phyloP scores from a whole-genome alignment of 2,797 vertebrate genomes.

The Macropodus opercularis region DNA sequence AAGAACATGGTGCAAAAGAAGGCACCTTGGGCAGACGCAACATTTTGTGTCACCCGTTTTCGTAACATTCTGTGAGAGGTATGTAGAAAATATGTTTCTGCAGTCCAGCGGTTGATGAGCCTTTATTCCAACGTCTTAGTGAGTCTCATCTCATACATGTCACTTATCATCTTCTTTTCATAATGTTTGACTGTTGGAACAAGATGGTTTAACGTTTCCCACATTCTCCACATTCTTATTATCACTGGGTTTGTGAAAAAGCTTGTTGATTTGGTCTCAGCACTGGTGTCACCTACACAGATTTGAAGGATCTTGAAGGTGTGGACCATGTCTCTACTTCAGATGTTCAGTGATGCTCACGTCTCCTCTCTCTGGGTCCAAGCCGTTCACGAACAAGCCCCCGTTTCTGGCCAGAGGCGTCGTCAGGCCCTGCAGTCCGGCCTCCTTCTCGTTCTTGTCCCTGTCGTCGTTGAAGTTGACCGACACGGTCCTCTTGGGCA shows the following conservation, averaged over 20 bases:
- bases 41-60: neutral
- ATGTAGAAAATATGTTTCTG: neutral
- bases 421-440: constrained; percentile 58
- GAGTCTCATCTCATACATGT: neutral
- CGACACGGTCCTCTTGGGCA: constrained; percentile 86
- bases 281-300: neutral
- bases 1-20: neutral
- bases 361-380: constrained; percentile 85
- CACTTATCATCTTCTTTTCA: too few relatives aligned
- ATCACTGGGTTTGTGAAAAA: constrained; percentile 17
- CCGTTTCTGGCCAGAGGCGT: constrained; percentile 85
- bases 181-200: neutral
- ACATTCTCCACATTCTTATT: constrained; percentile 1
- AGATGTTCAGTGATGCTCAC: constrained; percentile 89
- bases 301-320: neutral
- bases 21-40: neutral
- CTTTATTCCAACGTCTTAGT: constrained; percentile 1
- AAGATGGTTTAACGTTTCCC: neutral
- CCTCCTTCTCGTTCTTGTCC: constrained; percentile 71
- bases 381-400: constrained; percentile 87
- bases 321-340: constrained; percentile 74
- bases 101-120: neutral
- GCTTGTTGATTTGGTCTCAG: constrained; percentile 4
- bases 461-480: constrained; percentile 88
- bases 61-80: neutral